Base-by-base conservation (phyloP, 2,113 vertebrate species). In the Salvelinus alpinus region DNA sequence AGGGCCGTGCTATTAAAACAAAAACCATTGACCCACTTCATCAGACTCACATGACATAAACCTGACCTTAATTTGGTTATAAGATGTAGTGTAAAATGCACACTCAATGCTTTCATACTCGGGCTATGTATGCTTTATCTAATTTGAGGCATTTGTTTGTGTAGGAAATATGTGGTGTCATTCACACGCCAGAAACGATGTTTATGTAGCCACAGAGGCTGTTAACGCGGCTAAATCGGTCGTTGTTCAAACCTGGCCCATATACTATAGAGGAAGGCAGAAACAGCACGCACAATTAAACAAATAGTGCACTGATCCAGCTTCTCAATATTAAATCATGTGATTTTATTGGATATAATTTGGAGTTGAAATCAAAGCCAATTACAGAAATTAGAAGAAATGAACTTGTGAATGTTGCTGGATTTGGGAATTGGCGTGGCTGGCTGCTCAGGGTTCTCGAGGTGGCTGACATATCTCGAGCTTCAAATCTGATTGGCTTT, bases 401-500 rank as follows among this genome's bases (percentile, higher is more conserved):
- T 90, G 91, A 91, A 92, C 88, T 91, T 88, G 91, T 91, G 89
- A 89, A 88, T 87, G 87, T 85, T 84, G 81, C 80, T 81, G 81
- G 64, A 78, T 70, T 64, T 57, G 38, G 38, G 67, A 48, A 51
- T 77, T 62, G 70, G 65, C 83, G 64, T 78, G 82, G 84, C 91
- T 93, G 91, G 91, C 91, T 80, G 51, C 27, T 64, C 27, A 16
- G 72, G 83, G 83, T 73, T 85, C 84, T 86, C 66, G 73, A 73
- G 79, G 84, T 85, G 77, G 88, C 87, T 87, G 88, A 89, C 88
- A 91, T 95, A 94, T 95, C 92, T 88, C 94, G 93, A 92, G 90
- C 95, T 93, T 93, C 94, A 91, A 86, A 94, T 95, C 94, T 97
- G 96, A 97, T 98, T 98, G 97, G 97, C 93, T 92, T 92, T 93